phyloP scores from a whole-genome alignment of 1,140 invertebrate species.

The Steinernema feltiae region DNA sequence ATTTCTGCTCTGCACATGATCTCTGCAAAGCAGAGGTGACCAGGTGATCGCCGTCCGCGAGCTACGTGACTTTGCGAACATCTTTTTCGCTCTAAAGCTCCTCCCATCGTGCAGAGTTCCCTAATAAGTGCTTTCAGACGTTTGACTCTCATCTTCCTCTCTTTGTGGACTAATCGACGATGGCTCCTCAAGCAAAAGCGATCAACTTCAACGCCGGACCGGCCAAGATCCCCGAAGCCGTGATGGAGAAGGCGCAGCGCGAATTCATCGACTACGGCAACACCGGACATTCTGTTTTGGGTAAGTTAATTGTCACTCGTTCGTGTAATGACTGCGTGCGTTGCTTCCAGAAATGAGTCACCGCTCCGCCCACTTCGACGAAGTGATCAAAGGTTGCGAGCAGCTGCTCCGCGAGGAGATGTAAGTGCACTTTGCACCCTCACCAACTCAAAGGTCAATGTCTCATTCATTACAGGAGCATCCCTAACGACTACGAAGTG shows the following conservation, averaged over 20 bases:
- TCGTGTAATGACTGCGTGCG: no score
- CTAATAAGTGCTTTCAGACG: neutral
- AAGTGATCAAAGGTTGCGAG: slow-evolving; percentile 75
- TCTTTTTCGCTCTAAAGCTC: neutral
- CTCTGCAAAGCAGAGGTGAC: neutral
- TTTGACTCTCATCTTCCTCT: neutral
- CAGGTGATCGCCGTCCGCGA: neutral
- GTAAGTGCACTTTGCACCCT: slow-evolving; percentile 58
- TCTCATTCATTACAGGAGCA: slow-evolving; percentile 69
- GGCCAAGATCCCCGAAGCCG: slow-evolving; percentile 84
- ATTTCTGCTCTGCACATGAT: neutral
- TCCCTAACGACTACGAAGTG: slow-evolving; percentile 87
- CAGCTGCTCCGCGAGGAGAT: slow-evolving; percentile 71
- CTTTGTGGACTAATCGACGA: neutral
- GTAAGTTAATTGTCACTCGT: slow-evolving; percentile 59
- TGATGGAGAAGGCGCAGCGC: slow-evolving; percentile 73
- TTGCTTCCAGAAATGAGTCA: slow-evolving; percentile 79
- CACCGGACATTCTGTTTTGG: slow-evolving; percentile 78
- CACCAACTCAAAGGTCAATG: neutral
- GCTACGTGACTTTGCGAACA: neutral
- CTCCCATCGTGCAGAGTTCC: neutral
- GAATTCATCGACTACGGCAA: slow-evolving; percentile 75
- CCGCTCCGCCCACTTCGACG: slow-evolving; percentile 74
- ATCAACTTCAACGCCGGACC: slow-evolving; percentile 78
- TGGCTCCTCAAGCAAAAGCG: slow-evolving; percentile 9